A percentile compares a stretch with the other conserved stretches of the same genome.
Evolutionary conservation across 2,888 invertebrate species (phyloP).

Genomic region (Spodoptera exigua): DNA sequence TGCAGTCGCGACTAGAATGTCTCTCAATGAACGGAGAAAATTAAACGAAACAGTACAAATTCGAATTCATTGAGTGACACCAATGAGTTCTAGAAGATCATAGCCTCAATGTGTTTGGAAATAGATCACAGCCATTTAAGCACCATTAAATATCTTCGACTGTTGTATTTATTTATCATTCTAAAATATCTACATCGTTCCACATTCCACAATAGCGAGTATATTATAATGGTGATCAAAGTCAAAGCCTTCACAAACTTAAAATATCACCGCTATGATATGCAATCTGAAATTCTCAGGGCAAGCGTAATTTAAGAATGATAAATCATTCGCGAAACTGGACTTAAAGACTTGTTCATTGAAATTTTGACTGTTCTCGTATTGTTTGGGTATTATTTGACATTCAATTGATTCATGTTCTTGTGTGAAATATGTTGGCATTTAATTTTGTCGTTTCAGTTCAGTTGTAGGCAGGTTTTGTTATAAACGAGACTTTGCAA

Average conservation of each 20-base stretch:
- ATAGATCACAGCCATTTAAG: too few species aligned
- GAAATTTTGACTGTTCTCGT: constrained; percentile 38
- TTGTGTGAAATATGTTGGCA: constrained; percentile 36
- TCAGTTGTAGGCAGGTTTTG: neutral
- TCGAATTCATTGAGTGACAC: too few species aligned
- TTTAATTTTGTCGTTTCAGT: constrained; percentile 14
- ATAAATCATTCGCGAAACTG: constrained; percentile 40
- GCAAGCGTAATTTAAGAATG: constrained; percentile 25
- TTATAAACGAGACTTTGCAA: constrained; percentile 12
- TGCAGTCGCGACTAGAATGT: constrained; percentile 39
- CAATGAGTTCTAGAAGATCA: too few species aligned
- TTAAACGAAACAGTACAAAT: too few species aligned
- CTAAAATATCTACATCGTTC: neutral
- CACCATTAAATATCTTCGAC: too few species aligned
- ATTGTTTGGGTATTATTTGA: constrained; percentile 43
- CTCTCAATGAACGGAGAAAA: constrained; percentile 24
- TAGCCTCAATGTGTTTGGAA: too few species aligned
- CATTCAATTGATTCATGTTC: constrained; percentile 39
- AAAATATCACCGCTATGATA: constrained; percentile 27
- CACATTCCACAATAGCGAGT: constrained; percentile 6
- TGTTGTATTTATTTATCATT: neutral
- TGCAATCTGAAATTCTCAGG: constrained; percentile 30
- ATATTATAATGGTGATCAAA: constrained; percentile 24
- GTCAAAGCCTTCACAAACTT: constrained; percentile 22
- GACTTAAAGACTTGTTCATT: constrained; percentile 32